phyloP scores from a whole-genome alignment of 2,797 vertebrate species.

The Helarctos malayanus region DNA sequence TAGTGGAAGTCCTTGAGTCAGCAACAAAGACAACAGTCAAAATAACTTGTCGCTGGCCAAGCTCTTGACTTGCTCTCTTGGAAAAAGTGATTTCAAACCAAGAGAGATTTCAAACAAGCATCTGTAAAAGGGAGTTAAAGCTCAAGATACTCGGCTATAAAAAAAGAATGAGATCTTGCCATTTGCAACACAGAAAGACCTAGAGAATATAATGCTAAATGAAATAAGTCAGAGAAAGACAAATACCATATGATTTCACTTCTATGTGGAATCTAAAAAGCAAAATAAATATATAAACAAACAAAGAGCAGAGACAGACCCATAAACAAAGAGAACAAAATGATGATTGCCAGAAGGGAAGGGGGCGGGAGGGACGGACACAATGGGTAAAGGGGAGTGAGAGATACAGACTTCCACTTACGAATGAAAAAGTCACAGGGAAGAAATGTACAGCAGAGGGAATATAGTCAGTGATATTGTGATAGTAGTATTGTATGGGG shows the following conservation, averaged over 20 bases:
- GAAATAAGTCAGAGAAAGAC: background rate
- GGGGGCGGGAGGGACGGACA: background rate
- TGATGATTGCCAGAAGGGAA: background rate
- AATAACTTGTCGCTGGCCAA: background rate
- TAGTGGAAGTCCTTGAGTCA: background rate
- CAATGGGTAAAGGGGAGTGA: background rate
- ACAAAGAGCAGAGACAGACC: background rate
- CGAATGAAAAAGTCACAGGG: background rate
- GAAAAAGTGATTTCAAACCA: background rate
- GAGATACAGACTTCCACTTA: background rate
- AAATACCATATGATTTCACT: background rate
- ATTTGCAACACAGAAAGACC: background rate
- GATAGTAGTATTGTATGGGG: background rate
- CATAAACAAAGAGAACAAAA: background rate
- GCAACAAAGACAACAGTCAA: background rate
- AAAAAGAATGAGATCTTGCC: background rate
- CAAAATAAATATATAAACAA: background rate
- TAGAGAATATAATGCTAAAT: background rate
- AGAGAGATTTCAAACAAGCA: background rate
- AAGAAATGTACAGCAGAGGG: background rate
- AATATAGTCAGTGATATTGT: background rate
- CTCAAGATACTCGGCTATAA: background rate
- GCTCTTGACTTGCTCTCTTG: background rate
- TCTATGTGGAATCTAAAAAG: background rate
- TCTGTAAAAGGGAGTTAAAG: constrained; percentile 13